Evolutionary conservation across 2,888 invertebrate species (phyloP).

Genomic region (Eremobia ochroleuca): DNA sequence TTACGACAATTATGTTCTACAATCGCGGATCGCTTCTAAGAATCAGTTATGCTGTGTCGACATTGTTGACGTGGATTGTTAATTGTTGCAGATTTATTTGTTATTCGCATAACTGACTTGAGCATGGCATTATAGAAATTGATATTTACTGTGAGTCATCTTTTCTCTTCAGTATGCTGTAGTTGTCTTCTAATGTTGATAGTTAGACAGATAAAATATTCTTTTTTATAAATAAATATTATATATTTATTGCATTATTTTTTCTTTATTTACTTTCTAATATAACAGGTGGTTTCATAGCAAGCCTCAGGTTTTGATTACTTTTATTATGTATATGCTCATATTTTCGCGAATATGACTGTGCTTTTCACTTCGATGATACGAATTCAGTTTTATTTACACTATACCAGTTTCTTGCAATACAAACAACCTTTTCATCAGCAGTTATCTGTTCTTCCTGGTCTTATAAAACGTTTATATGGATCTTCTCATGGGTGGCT

Average conservation of each 20-base stretch:
- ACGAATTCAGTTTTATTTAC: background rate
- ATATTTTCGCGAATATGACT: background rate
- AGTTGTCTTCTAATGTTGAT: background rate
- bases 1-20: constrained; percentile 68
- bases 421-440: background rate
- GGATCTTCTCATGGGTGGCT: background rate
- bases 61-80: constrained; percentile 36
- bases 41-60: constrained; percentile 51
- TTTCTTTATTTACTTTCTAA: too few species aligned
- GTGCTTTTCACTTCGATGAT: too few species aligned
- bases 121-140: constrained; percentile 23
- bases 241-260: too few species aligned
- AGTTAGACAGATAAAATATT: background rate
- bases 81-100: constrained; percentile 60
- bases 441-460: background rate
- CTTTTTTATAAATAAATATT: too few species aligned
- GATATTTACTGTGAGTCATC: constrained; percentile 3
- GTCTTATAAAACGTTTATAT: background rate
- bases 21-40: constrained; percentile 67
- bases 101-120: constrained; percentile 33
- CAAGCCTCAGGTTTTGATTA: background rate
- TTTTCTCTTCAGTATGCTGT: background rate
- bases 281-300: background rate
- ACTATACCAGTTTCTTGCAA: background rate
- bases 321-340: background rate